Evolutionary conservation across 2,888 invertebrate genomes (phyloP), one percentile per base, ranked within the genome.

Genomic region (Erebia aethiops): DNA sequence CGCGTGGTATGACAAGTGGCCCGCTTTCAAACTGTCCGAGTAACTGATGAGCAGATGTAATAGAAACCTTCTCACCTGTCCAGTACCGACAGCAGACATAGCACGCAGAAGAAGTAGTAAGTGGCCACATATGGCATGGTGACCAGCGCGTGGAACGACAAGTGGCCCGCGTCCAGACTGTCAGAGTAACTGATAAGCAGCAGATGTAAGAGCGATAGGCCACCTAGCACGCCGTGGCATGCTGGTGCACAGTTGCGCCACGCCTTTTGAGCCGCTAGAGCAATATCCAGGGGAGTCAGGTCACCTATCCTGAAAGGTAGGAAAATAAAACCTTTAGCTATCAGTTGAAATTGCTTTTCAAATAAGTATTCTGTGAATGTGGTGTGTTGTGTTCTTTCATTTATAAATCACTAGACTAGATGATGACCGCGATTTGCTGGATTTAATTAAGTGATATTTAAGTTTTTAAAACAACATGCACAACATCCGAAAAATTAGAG

Each of bases 181-280:
- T 94, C 91, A 0, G 94, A 94, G 74, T 93, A 93, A 76, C 94
- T 91, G 77, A 95, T 90, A 11, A 95, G 91, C 0, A 95, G 87
- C 54, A 94, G 90, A 75, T 95, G 95, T 84, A 95, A 94, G 35
- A 95, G 82, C 0, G 94, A 92, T 16, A 95, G 75, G 0, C 95
- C 95, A 0, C 94, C 95, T 0, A 95, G 87, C 4, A 95, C 85
- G 0, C 95, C 95, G 80, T 95, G 95, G 77, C 95, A 95, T 0
- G 95, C 91, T 0, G 91, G 89, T 0, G 94, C 94, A 9, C 92
- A 86, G 58, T 91, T 89, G 2, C 93, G 86, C 93, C 93, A 94
- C 0, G 88, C 88, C 18, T 86, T 88, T 77, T 95, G 95, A 0
- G 92, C 84, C 0, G 83, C 80, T 13, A 95, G 77, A 0, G 95